Base-by-base conservation (phyloP, 2,888 invertebrate species). In the Serrognathus titanus region DNA sequence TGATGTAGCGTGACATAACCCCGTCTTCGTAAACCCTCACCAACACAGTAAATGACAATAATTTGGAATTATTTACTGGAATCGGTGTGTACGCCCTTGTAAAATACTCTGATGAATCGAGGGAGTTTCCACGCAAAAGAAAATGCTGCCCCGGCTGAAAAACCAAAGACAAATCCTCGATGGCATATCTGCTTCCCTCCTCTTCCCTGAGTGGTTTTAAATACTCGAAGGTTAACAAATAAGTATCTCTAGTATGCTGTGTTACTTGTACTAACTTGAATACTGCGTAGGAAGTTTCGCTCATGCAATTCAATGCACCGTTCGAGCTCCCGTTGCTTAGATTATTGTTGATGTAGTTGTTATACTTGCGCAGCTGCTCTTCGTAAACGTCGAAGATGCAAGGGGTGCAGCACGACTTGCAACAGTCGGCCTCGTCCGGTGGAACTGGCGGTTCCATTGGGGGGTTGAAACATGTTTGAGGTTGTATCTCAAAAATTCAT, bases 341-440 rank as follows among this genome's bases (percentile, higher is more conserved):
- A 24, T 53, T 48, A 37, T 48, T 11, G 40, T 16, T 40, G 13
- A n/a, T 12, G 41, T 35, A 51, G 41, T 61, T 43, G 43, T 77
- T 75, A 75, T 80, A 83, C 55, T 75, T 73, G 60, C 75, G 72
- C 46, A 88, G 61, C 68, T 87, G 84, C 59, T 82, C 78, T 66
- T 85, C 82, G 75, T 87, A 88, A 3, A 88, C 81, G 72, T 89
- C 89, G 69, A 86, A 83, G 56, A 89, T 84, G 76, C 89, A 90
- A 1, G 87, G 86, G 62, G 79, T 82, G 71, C 89, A 89, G 13
- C 88, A 88, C 63, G 83, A 85, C 61, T 86, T 85, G 73, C 89
- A 90, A 72, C 89, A 90, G 68, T 89, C 89, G 59, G 83, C 82
- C 62, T 80, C 77, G 38, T 75, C 76, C 3, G 89, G 89, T 71